Base-by-base conservation (phyloP, 64 coral and sea anemone species). In the Dendrophyllia cribrosa region DNA sequence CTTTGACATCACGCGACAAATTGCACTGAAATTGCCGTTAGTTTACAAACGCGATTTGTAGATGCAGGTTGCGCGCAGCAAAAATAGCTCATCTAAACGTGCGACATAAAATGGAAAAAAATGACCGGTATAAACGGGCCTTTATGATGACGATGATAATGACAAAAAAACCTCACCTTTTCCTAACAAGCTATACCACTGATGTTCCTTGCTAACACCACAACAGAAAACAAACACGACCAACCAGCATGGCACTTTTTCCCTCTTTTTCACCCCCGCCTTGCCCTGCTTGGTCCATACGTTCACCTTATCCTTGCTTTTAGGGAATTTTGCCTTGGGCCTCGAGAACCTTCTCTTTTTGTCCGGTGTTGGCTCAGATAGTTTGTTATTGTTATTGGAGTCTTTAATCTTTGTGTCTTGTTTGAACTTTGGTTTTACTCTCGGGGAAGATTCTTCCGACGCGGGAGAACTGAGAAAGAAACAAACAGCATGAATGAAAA, bases 301-400 rank as follows among this genome's bases (percentile, higher is more conserved):
- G 60, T 84, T 84, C 16, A 84, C 80, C 11, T 84, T 84, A 6
- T 84, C 80, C 13, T 66, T 84, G 62, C 80, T 84, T 67, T 84
- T 84, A 19, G 80, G 80, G 66, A 84, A 84, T 68, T 84, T 84
- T 59, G 45, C 46, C 44, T 66, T 84, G 34, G 80, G 80, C 66
- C 19, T 21, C 44, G 80, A 84, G 45, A 84, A 66, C 34, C 66
- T 84, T 84, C 80, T 16, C 13, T 51, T 66, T 50, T 34, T 50
- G 43, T 84, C 80, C 8, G 80, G 80, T 47, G 20, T 16, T 66
- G 20, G 9, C 17, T 84, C 80, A 43, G 60, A 11, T 5, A 50
- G 80, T 67, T 13, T 84, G 3, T 8, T 65, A 49, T 51, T 84
- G 7, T 46, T 84, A 19, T 84, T 65, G 16, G 62, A 49, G 9